phyloP scores from a whole-genome alignment of 2,888 invertebrate genomes.

The Norana najaformis region DNA sequence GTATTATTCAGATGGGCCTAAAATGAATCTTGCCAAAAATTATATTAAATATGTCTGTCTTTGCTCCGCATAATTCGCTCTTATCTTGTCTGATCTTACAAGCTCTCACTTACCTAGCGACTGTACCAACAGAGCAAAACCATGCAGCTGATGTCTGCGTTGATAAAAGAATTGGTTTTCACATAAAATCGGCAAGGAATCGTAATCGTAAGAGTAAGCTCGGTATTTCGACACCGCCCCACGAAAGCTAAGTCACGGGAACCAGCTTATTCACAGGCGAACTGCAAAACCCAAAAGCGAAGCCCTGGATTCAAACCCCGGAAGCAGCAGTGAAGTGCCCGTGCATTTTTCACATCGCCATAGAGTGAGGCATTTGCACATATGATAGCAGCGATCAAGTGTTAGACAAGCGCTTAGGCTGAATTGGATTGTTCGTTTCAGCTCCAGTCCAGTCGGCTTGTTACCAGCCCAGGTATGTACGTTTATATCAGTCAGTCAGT shows the following conservation, averaged over 20 bases:
- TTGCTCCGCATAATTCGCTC: no score
- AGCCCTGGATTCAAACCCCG: not conserved
- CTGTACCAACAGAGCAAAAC: no score
- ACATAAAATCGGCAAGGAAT: not conserved
- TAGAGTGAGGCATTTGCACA: not conserved
- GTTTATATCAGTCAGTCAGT: not conserved
- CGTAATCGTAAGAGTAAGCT: no score
- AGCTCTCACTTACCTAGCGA: no score
- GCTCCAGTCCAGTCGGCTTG: not conserved
- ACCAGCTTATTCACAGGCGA: no score
- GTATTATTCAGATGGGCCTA: no score
- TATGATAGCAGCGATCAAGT: not conserved
- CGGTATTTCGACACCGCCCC: no score
- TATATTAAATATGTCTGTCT: no score
- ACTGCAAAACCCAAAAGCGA: not conserved
- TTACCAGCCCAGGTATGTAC: slow-evolving; percentile 2
- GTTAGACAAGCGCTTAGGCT: not conserved
- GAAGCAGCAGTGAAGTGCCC: not conserved
- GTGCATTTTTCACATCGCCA: not conserved
- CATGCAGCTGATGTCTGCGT: no score
- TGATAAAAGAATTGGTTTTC: not conserved
- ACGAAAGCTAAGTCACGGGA: no score
- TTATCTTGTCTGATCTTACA: no score
- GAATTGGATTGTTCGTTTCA: not conserved
- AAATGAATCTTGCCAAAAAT: no score